phyloP scores from a whole-genome alignment of 2,888 invertebrate genomes.

The Vanessa cardui region DNA sequence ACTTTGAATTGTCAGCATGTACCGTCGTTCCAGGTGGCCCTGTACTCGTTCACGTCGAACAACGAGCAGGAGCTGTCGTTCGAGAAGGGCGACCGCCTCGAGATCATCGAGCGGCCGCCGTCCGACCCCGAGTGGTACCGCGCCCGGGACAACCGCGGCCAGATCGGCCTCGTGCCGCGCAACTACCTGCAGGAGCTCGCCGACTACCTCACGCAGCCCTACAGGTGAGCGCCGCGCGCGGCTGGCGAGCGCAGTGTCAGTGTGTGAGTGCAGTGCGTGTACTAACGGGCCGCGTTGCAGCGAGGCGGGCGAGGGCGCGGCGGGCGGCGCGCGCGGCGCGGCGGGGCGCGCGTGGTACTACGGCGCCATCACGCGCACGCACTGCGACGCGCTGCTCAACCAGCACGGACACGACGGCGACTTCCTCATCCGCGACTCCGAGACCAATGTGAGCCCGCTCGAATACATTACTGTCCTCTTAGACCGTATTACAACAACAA shows the following conservation, averaged over 20 bases:
- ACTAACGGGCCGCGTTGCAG: background rate
- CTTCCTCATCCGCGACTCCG: slow-evolving; percentile 99
- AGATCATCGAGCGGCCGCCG: slow-evolving; percentile 97
- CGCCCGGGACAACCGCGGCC: slow-evolving; percentile 96
- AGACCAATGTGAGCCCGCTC: slow-evolving; percentile 93
- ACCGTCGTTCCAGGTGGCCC: slow-evolving; percentile 84
- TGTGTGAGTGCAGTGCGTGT: too few species aligned
- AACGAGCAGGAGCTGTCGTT: slow-evolving; percentile 98
- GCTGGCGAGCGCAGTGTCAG: too few species aligned
- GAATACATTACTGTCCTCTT: background rate
- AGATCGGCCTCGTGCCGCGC: slow-evolving; percentile 96
- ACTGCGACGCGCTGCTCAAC: slow-evolving; percentile 97
- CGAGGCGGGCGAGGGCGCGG: slow-evolving; percentile 46
- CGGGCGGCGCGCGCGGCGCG: slow-evolving; percentile 65
- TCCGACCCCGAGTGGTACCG: slow-evolving; percentile 99
- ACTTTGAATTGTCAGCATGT: background rate
- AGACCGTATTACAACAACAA: too few species aligned
- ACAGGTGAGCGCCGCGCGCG: slow-evolving; percentile 76
- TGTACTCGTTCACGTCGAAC: slow-evolving; percentile 96
- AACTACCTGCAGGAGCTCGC: slow-evolving; percentile 96
- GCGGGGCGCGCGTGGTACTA: slow-evolving; percentile 98
- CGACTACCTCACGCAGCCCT: slow-evolving; percentile 93
- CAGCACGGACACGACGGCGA: slow-evolving; percentile 98
- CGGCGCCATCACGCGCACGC: slow-evolving; percentile 96
- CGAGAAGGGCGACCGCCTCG: slow-evolving; percentile 97